Conservation (phyloP, 2,113 vertebrate genomes). For the Electrona antarctica region DNA sequence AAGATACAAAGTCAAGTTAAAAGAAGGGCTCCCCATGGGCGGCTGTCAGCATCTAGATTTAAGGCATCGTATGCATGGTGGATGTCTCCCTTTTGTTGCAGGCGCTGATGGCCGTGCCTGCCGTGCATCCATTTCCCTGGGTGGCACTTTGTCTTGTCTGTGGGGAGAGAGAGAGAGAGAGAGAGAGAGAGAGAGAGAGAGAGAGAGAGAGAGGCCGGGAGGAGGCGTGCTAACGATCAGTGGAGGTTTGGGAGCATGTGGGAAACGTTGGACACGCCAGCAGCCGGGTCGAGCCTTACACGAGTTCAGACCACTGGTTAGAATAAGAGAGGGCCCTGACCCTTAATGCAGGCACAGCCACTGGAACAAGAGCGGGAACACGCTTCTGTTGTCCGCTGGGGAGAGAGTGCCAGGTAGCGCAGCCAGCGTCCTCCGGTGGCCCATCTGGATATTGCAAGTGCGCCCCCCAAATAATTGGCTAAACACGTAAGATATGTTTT, state of each 20-base stretch:
- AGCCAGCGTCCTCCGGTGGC: no score
- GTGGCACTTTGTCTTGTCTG: background rate
- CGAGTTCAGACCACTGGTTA: background rate
- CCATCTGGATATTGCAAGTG: no score
- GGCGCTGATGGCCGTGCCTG: slow-evolving; percentile 16
- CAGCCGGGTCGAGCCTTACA: slow-evolving; percentile 10
- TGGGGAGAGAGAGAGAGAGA: background rate
- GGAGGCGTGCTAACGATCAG: background rate
- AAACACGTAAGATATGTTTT: no score
- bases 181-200: background rate
- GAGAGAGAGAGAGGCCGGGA: slow-evolving; percentile 4
- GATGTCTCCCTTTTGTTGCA: slow-evolving; percentile 21
- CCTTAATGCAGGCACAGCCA: no score
- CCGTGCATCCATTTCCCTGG: slow-evolving; percentile 20
- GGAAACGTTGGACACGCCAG: slow-evolving; percentile 28
- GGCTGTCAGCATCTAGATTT: background rate
- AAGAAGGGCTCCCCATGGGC: background rate
- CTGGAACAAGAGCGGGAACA: no score
- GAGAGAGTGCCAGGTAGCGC: background rate
- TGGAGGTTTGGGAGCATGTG: slow-evolving; percentile 17
- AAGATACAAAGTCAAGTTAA: slow-evolving; percentile 15
- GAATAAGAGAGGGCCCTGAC: background rate
- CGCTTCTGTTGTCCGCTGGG: no score
- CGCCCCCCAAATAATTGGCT: no score
- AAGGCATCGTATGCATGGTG: slow-evolving; percentile 31